A percentile compares a stretch with the other conserved stretches of the same genome.
Evolutionary conservation across 1,140 invertebrate species (phyloP).

Genomic region (Bombus picipes): DNA sequence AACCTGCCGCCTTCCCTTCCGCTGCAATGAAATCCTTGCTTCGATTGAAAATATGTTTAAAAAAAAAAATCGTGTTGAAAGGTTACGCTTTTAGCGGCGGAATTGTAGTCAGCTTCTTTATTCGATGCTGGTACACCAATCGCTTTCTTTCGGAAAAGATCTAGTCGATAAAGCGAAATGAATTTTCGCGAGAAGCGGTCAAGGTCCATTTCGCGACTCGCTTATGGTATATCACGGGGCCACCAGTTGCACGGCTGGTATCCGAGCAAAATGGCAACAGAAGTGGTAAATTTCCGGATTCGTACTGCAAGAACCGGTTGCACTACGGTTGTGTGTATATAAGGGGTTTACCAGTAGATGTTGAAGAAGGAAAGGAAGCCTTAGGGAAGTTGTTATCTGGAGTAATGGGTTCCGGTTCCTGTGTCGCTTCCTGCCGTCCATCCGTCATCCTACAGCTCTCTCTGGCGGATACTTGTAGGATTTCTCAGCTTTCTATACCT

Average conservation of each 20-base stretch:
- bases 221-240: slow-evolving; percentile 17
- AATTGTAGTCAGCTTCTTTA: not conserved
- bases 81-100: not conserved
- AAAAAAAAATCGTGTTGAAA: not conserved
- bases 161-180: too few relatives aligned
- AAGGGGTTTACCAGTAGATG: slow-evolving; percentile 37
- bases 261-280: slow-evolving; percentile 62
- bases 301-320: slow-evolving; percentile 29
- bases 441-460: slow-evolving; percentile 66
- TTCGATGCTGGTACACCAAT: not conserved
- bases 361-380: slow-evolving; percentile 64
- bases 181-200: slow-evolving; percentile 13
- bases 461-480: slow-evolving; percentile 41
- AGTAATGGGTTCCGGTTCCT: slow-evolving; percentile 76
- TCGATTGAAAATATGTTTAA: not conserved
- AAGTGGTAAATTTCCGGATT: slow-evolving; percentile 70
- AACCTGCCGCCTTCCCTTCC: too few relatives aligned
- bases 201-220: not conserved
- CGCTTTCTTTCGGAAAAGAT: not conserved
- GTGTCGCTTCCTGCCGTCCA: slow-evolving; percentile 72
- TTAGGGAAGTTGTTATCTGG: slow-evolving; percentile 74
- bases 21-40: too few relatives aligned
- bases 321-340: slow-evolving; percentile 19
- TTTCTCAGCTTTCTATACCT: slow-evolving; percentile 41
- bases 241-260: slow-evolving; percentile 66